Base-by-base conservation (phyloP, 2,888 invertebrate species). In the Branchipolynoe longqiensis region DNA sequence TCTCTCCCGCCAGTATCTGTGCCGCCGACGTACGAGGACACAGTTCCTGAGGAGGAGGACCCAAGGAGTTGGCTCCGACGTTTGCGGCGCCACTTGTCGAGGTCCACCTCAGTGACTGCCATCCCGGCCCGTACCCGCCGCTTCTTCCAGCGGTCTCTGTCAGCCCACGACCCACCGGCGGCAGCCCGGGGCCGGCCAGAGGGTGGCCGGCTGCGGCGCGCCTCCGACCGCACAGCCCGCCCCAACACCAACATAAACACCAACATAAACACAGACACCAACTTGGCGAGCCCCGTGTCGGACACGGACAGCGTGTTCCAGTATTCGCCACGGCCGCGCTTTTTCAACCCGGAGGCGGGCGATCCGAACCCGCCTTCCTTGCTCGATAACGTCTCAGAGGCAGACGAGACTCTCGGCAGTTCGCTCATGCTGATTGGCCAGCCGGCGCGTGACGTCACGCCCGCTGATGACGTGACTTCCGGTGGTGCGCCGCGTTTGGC, bases 21-120 rank as follows among this genome's bases (percentile, higher is more conserved):
- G 8, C 86, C 86, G 14, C 86, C 86, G 18, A 58, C 82, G 18
- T 86, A 86, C 36, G 62, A 83, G 22, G 86, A 86, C 22, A 83
- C 83, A 2, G 58, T 83, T 4, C 83, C 83, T 56, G 38, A 54
- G 59, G 40, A 54, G 33, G 83, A 31, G 6, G 56, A 22, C 56
- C 12, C 41, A 18, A 40, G 31, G 36, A 25, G 31, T 38, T 41
- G 59, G 59, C 33, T 31, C 8, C 73, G 84, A 0, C 84, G 84
- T 22, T 36, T 40, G 1, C 12, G 41, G n/a, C n/a, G 58, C 1
- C 36, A 31, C 36, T n/a, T 58, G 1, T 48, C 73, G 1, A 22
- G 38, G 28, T 41, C 40, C 38, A 14, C 54, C 3, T 41, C 48
- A 4, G 40, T 18, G n/a, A 8, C 81, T 4, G 54, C 28, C 12